Conservation (phyloP, 2,797 vertebrate genomes). For the Menidia menidia region DNA sequence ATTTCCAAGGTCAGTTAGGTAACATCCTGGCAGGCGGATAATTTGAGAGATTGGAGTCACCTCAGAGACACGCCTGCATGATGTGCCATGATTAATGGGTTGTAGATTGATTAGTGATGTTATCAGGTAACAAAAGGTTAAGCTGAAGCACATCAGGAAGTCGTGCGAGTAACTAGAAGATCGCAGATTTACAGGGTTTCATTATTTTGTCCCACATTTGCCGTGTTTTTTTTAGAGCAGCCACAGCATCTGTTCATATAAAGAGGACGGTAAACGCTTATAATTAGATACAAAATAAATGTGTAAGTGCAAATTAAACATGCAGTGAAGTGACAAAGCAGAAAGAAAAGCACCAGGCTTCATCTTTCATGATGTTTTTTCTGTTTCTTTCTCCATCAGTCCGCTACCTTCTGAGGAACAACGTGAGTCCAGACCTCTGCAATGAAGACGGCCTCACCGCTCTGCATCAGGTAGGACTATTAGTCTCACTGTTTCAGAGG, state of each 20-base stretch:
- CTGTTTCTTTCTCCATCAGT: slow-evolving; percentile 78
- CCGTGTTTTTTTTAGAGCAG: slow-evolving; percentile 27
- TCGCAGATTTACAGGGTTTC: slow-evolving; percentile 3
- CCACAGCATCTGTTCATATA: slow-evolving; percentile 5
- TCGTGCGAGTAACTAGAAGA: slow-evolving; percentile 7
- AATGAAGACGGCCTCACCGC: slow-evolving; percentile 98
- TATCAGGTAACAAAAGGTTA: slow-evolving; percentile 37
- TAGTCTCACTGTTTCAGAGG: background rate
- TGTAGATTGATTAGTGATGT: slow-evolving; percentile 49
- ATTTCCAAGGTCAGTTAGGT: slow-evolving; percentile 62
- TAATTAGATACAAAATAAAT: slow-evolving; percentile 7
- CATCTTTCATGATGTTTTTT: slow-evolving; percentile 20
- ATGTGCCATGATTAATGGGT: slow-evolving; percentile 49
- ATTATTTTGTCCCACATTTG: slow-evolving; percentile 16
- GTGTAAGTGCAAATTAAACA: slow-evolving; percentile 4
- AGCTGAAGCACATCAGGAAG: slow-evolving; percentile 18
- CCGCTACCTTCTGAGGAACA: slow-evolving; percentile 93
- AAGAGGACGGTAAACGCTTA: background rate
- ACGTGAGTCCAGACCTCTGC: slow-evolving; percentile 94
- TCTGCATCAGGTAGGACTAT: slow-evolving; percentile 91
- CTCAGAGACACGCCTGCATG: slow-evolving; percentile 19
- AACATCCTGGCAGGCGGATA: slow-evolving; percentile 46
- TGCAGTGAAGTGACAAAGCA: background rate
- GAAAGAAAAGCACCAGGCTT: background rate
- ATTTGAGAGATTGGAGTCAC: slow-evolving; percentile 56